Base-by-base conservation (phyloP, 2,888 invertebrate genomes). In the Orthosia cruda region DNA sequence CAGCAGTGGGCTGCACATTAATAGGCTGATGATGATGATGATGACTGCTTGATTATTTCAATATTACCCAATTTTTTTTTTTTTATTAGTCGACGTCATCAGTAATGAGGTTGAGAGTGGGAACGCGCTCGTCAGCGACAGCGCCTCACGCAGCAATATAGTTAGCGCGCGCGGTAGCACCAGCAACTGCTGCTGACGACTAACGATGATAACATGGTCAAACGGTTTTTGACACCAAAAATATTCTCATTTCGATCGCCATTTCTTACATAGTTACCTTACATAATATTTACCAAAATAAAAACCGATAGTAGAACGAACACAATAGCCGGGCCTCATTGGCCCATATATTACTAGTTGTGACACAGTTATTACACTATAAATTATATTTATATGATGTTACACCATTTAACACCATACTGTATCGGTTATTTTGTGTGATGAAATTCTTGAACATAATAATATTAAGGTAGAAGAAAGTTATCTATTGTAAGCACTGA, bases 351-450 rank as follows among this genome's bases (percentile, higher is more conserved):
- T 86, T 85, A 87, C 74, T 16, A 66, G 57, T 67, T 50, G 66
- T 70, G 83, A 77, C 86, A 79, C 64, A 77, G 67, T 82, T 86
- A 86, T 86, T 86, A 85, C 84, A 75, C 84, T 77, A 78, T 87
- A 84, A 86, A 87, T 86, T 80, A 82, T 80, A 86, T 83, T 87
- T 87, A 84, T 87, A 84, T 82, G 75, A 75, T 77, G 82, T 84
- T 80, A 87, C 86, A 77, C 81, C 82, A 88, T 87, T 86, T 82
- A 87, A 87, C 86, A 83, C 74, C 50, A 58, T 12, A 74, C 55
- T 40, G 54, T 77, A 84, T 77, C 57, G 84, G 75, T 59, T 77
- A 68, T 80, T 71, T 77, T 74, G 72, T 77, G 75, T 76, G 49
- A 66, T 66, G 40, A 73, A 72, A 77, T 69, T 81, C 68, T 79